Evolutionary conservation across 2,797 vertebrate species (phyloP).

Genomic region (Micrastur ruficollis): DNA sequence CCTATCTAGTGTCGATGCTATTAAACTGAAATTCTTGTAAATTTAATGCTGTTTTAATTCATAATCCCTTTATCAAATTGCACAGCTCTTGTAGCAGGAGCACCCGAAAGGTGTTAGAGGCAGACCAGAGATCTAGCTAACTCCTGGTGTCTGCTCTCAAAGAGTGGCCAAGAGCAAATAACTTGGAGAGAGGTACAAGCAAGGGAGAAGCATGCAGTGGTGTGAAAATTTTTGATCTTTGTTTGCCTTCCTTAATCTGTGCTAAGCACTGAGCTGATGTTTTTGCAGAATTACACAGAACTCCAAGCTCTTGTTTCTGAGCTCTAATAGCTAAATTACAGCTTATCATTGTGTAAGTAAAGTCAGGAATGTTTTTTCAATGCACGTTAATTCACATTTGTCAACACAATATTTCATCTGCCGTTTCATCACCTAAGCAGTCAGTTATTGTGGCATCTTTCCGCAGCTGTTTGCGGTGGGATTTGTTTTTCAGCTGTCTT

Average conservation of each 20-base stretch:
- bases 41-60: not conserved
- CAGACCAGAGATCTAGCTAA: no score
- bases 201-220: not conserved
- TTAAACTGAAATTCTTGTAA: not conserved
- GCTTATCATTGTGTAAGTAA: conserved; percentile 18
- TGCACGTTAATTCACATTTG: not conserved
- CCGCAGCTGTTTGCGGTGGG: not conserved
- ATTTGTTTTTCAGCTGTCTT: not conserved
- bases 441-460: not conserved
- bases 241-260: conserved; percentile 28
- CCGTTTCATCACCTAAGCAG: conserved; percentile 8
- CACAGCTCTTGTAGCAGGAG: not conserved
- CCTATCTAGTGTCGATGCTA: not conserved
- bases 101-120: not conserved
- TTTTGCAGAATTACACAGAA: not conserved
- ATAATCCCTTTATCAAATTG: not conserved
- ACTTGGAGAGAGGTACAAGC: not conserved
- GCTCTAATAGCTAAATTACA: conserved; percentile 41
- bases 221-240: not conserved
- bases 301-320: not conserved
- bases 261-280: not conserved
- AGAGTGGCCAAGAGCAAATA: not conserved
- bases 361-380: conserved; percentile 3
- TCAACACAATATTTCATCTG: conserved; percentile 18
- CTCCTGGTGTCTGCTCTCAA: fast-evolving